Evolutionary conservation across 2,888 invertebrate genomes (phyloP).

Genomic region (Mellilla xanthometata): DNA sequence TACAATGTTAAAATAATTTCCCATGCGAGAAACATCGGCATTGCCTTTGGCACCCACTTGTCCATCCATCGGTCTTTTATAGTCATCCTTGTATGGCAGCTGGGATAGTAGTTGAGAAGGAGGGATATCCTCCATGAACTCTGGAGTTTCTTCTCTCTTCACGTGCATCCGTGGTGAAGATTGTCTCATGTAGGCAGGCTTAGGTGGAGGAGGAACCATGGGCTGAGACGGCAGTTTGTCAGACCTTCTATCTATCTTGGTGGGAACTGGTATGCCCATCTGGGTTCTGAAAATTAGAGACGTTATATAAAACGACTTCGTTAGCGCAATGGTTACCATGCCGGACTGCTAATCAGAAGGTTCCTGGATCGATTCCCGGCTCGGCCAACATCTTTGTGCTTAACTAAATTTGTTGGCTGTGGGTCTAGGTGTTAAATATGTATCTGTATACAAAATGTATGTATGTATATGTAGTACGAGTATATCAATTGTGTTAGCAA

Average conservation of each 20-base stretch:
- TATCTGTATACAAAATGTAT: no score
- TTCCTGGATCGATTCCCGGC: no score
- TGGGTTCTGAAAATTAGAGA: slow-evolving; percentile 56
- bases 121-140: slow-evolving; percentile 44
- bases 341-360: no score
- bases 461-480: no score
- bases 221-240: slow-evolving; percentile 34
- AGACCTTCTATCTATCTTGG: slow-evolving; percentile 39
- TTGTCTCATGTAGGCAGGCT: slow-evolving; percentile 39
- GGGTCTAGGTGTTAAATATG: no score
- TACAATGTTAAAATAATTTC: slow-evolving; percentile 76
- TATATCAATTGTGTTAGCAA: no score
- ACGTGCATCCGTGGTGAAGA: slow-evolving; percentile 39
- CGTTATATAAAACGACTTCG: no score
- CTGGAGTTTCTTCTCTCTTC: slow-evolving; percentile 47
- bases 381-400: no score
- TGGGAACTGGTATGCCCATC: slow-evolving; percentile 74
- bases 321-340: no score
- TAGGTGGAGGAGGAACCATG: slow-evolving; percentile 4
- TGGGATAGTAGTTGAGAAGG: slow-evolving; percentile 14
- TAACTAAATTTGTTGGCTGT: no score
- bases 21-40: slow-evolving; percentile 68
- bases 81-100: slow-evolving; percentile 44
- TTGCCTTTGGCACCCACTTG: slow-evolving; percentile 30
- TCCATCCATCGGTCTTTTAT: slow-evolving; percentile 43